Conservation (phyloP, 2,888 invertebrate species). For the Caenorhabditis becei region DNA sequence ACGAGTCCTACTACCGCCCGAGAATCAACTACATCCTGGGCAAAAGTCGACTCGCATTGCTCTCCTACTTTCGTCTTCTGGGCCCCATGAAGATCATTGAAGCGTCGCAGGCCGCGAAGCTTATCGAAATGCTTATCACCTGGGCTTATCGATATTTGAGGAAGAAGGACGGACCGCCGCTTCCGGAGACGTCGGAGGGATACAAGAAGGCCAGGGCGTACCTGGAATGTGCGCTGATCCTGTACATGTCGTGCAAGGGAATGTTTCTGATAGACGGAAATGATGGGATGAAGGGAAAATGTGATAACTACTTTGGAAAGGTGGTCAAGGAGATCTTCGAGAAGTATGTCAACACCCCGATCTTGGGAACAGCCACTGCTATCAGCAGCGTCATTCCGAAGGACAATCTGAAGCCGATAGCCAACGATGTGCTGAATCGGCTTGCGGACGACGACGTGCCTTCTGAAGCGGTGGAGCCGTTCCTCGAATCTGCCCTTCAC, state of each 20-base stretch:
- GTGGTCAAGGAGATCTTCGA: conserved; percentile 51
- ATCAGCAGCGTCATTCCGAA: conserved; percentile 53
- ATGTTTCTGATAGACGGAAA: conserved; percentile 16
- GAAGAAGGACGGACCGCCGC: conserved; percentile 25
- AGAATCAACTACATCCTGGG: conserved; percentile 44
- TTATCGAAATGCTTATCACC: conserved; percentile 45
- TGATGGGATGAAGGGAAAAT: conserved; percentile 18
- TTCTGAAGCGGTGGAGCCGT: conserved; percentile 50
- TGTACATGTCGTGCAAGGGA: conserved; percentile 48
- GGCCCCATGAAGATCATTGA: conserved; percentile 52
- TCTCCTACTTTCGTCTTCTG: conserved; percentile 55
- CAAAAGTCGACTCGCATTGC: conserved; percentile 42
- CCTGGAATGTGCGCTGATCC: conserved; percentile 54
- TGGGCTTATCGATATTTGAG: conserved; percentile 56
- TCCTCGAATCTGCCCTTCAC: conserved; percentile 53
- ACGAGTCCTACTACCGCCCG: conserved; percentile 46
- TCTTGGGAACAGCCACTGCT: conserved; percentile 53
- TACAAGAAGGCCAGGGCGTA: conserved; percentile 37
- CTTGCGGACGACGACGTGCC: conserved; percentile 51
- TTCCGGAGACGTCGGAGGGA: conserved; percentile 25
- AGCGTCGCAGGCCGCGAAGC: conserved; percentile 9
- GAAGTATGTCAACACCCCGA: conserved; percentile 45
- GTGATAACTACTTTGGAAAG: conserved; percentile 48
- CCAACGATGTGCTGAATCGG: conserved; percentile 25
- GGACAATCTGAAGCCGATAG: conserved; percentile 39